These are phyloP conservation scores for Micronycteris hirsuta DNA, from an alignment of 2,113 vertebrate genomes.

Conservation along the genomic window DNA sequence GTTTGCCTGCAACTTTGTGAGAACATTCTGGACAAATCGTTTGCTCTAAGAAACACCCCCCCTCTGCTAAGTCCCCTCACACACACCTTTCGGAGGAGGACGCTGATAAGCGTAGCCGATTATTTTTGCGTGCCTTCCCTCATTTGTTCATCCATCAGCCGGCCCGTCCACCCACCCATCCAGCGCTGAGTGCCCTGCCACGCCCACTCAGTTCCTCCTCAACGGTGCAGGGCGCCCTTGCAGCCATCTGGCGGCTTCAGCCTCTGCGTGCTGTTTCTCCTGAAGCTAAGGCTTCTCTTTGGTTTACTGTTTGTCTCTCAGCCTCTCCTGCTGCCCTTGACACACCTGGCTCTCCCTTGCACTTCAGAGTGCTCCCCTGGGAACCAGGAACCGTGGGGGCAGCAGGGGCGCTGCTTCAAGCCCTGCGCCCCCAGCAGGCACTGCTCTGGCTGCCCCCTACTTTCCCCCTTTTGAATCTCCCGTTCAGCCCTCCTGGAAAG, in stretches of 20 bases:
- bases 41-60: background rate
- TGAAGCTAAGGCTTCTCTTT: accelerated
- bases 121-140: background rate
- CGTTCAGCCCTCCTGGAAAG: background rate
- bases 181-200: background rate
- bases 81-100: background rate
- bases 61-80: background rate
- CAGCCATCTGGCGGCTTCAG: background rate
- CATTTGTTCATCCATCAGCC: background rate
- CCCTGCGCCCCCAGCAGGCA: background rate
- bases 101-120: background rate
- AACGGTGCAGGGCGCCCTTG: background rate
- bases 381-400: accelerated
- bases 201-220: background rate
- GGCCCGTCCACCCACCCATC: background rate
- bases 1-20: background rate
- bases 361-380: accelerated
- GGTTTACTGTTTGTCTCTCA: background rate
- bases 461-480: background rate
- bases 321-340: accelerated
- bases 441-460: background rate
- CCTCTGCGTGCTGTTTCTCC: accelerated
- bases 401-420: background rate
- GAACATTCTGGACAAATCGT: background rate
- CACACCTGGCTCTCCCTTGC: background rate